phyloP scores from a whole-genome alignment of 1,140 invertebrate genomes.

The Drosophila ficusphila region DNA sequence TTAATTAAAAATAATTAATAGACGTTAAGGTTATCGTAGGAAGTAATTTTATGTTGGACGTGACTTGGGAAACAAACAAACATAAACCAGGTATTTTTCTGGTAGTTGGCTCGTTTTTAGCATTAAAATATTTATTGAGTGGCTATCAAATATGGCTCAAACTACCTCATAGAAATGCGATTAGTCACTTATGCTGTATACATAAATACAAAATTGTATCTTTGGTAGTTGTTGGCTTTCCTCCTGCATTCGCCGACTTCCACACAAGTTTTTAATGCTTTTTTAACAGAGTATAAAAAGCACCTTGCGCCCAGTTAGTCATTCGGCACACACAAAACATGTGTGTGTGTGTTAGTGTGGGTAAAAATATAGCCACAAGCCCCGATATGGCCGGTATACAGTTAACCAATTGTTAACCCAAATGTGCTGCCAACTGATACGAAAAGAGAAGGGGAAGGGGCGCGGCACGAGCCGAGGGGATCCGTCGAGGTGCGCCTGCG shows the following conservation, averaged over 20 bases:
- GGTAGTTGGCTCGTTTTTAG: too few relatives aligned
- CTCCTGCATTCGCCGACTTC: conserved; percentile 23
- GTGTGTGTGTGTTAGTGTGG: conserved; percentile 12
- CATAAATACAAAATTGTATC: conserved; percentile 17
- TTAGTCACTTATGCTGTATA: conserved; percentile 14
- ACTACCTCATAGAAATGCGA: conserved; percentile 2
- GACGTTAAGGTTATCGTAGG: background rate
- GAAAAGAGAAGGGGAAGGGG: conserved; percentile 6
- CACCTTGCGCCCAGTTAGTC: conserved; percentile 80
- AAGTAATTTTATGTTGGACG: background rate
- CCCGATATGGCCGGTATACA: conserved; percentile 62
- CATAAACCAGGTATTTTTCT: too few relatives aligned
- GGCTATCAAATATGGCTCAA: background rate
- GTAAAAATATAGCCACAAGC: conserved; percentile 48
- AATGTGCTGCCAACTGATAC: conserved; percentile 79
- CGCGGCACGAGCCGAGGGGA: background rate
- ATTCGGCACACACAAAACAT: conserved; percentile 49
- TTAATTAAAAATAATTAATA: background rate
- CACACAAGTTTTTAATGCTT: conserved; percentile 34
- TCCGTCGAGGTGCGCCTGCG: conserved; percentile 59
- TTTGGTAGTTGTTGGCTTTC: conserved; percentile 38
- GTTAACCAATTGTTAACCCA: conserved; percentile 81
- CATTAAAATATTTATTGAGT: conserved; percentile 5
- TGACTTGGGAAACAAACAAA: too few relatives aligned
- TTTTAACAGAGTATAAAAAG: conserved; percentile 61